phyloP scores from a whole-genome alignment of 2,113 vertebrate species.

The Mungos mungo region DNA sequence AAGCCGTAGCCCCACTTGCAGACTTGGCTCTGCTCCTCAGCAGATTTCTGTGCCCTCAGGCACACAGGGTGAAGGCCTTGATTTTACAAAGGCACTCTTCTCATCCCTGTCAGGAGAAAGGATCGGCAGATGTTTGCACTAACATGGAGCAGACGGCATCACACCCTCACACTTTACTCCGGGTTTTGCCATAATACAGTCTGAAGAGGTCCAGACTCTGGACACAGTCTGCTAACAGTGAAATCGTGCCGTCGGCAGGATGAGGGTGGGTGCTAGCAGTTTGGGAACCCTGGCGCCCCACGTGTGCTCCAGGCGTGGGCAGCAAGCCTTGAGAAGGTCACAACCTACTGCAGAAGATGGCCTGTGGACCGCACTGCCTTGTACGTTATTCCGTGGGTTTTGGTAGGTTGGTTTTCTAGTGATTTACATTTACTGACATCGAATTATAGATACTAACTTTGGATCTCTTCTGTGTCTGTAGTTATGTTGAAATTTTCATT shows the following conservation, averaged over 20 bases:
- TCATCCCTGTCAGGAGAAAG: background rate
- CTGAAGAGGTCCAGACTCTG: background rate
- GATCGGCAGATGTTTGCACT: background rate
- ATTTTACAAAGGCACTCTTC: background rate
- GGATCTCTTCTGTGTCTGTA: background rate
- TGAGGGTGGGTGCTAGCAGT: background rate
- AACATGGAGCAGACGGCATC: background rate
- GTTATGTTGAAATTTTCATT: background rate
- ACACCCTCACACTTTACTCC: background rate
- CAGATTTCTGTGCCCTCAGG: background rate
- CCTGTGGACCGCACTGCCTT: background rate
- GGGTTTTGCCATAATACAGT: background rate
- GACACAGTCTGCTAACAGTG: background rate
- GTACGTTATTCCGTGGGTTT: background rate
- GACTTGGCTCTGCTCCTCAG: background rate
- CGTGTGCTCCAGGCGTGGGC: background rate
- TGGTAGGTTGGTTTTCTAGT: background rate
- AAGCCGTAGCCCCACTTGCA: background rate
- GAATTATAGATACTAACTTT: background rate
- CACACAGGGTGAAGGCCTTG: background rate
- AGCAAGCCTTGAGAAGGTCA: background rate
- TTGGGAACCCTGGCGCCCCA: background rate
- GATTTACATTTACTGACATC: background rate
- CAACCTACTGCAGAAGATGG: background rate
- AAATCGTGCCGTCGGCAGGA: background rate